Evolutionary conservation across 2,113 vertebrate species (phyloP).

Genomic region (Tretioscincus oriximinensis): DNA sequence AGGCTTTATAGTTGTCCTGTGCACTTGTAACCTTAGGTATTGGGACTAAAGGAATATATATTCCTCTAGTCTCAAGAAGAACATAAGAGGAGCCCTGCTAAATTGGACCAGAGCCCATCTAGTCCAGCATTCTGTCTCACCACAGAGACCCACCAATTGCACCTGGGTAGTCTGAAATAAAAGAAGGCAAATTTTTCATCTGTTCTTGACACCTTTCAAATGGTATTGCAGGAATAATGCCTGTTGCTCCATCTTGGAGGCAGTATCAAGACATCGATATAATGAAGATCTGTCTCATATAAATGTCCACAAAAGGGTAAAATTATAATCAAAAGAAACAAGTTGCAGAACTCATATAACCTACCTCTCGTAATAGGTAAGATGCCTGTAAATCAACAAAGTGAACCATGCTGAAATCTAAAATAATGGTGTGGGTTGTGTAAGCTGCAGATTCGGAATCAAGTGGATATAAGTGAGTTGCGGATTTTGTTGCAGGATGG

Average conservation of each 20-base stretch:
- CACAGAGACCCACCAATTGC: no score
- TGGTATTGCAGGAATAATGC: no score
- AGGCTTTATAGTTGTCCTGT: no score
- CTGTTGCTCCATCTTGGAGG: no score
- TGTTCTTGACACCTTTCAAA: no score
- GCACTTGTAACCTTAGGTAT: no score
- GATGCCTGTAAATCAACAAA: conserved; percentile 58
- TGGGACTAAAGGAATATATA: not conserved
- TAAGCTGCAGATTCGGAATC: not conserved
- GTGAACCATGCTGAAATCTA: conserved; percentile 70
- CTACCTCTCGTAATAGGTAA: conserved; percentile 53
- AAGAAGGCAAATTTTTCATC: no score
- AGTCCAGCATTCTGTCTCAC: no score
- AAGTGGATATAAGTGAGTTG: not conserved
- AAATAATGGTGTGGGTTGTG: conserved; percentile 60
- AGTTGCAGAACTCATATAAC: not conserved
- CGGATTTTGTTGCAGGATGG: not conserved
- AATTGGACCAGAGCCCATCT: no score
- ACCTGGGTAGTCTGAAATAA: no score
- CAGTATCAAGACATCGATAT: not conserved
- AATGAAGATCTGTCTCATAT: not conserved
- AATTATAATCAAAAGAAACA: not conserved
- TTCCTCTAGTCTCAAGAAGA: no score
- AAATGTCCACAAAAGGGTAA: not conserved
- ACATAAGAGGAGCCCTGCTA: not conserved